A percentile compares a stretch with the other conserved stretches of the same genome.
Evolutionary conservation across 2,113 vertebrate genomes (phyloP).

Genomic region (Orycteropus afer): DNA sequence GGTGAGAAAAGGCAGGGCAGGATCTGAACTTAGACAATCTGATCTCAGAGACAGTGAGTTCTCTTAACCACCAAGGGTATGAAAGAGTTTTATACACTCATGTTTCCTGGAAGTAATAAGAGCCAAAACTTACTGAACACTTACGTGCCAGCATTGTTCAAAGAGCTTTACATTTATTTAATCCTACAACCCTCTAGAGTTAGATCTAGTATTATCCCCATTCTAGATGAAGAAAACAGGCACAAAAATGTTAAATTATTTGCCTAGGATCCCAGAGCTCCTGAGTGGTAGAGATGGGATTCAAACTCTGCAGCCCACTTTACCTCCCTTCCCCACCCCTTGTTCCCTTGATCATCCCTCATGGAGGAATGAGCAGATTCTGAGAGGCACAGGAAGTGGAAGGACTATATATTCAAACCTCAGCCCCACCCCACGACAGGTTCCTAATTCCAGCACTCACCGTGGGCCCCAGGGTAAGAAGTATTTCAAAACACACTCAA

Average conservation of each 20-base stretch:
- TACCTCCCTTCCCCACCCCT: not conserved
- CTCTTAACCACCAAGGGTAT: not conserved
- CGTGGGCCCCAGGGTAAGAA: not conserved
- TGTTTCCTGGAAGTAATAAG: not conserved
- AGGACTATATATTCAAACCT: not conserved
- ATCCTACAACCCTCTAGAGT: not conserved
- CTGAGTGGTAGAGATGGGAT: not conserved
- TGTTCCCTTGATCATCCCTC: not conserved
- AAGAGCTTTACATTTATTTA: not conserved
- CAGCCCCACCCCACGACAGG: not conserved
- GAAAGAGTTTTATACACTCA: not conserved
- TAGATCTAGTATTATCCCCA: not conserved
- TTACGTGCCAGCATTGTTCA: not conserved
- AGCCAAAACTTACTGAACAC: not conserved
- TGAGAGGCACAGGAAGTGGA: not conserved
- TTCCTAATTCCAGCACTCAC: not conserved
- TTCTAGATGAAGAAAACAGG: constrained; percentile 24
- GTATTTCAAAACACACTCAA: not conserved
- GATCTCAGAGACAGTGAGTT: not conserved
- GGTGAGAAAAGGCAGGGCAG: not conserved
- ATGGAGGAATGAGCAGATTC: not conserved
- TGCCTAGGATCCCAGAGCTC: not conserved
- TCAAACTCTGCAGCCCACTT: not conserved
- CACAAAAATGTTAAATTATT: not conserved
- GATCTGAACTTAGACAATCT: not conserved